A percentile compares a stretch with the other conserved stretches of the same genome.
These are phyloP conservation scores for Caenorhabditis auriculariae DNA, from an alignment of 2,888 invertebrate genomes.

Conservation along the genomic window DNA sequence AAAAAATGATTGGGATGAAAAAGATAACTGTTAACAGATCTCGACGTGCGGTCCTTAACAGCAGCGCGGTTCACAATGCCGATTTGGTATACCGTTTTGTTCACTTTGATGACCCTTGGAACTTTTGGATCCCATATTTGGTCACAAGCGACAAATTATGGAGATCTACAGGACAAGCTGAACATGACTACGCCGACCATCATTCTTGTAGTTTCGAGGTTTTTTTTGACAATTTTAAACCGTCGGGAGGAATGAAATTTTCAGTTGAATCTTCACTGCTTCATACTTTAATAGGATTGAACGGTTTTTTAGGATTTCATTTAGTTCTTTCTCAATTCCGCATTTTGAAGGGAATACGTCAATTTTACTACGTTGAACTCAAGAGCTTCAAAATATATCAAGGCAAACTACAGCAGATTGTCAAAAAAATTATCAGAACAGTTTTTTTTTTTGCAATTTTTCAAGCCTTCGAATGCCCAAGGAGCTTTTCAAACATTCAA, in stretches of 20 bases:
- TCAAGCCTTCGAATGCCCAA: no score
- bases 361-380: no score
- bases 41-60: slow-evolving; percentile 45
- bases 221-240: neutral
- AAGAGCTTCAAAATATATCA: no score
- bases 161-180: slow-evolving; percentile 37
- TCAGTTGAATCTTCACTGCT: neutral
- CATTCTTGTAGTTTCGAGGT: slow-evolving; percentile 44
- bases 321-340: neutral
- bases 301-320: no score
- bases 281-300: no score
- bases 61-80: slow-evolving; percentile 48
- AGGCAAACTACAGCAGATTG: no score
- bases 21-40: slow-evolving; percentile 33
- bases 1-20: no score
- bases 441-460: no score
- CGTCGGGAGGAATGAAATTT: neutral
- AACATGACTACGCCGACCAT: slow-evolving; percentile 29
- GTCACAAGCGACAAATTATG: slow-evolving; percentile 50
- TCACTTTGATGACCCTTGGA: slow-evolving; percentile 44
- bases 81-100: slow-evolving; percentile 46
- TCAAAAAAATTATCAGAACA: no score
- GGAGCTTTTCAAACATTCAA: no score
- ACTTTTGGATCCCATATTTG: slow-evolving; percentile 51
- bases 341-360: no score